Conservation (phyloP, 2,888 invertebrate genomes). For the Hirtodrosophila histrioides region DNA sequence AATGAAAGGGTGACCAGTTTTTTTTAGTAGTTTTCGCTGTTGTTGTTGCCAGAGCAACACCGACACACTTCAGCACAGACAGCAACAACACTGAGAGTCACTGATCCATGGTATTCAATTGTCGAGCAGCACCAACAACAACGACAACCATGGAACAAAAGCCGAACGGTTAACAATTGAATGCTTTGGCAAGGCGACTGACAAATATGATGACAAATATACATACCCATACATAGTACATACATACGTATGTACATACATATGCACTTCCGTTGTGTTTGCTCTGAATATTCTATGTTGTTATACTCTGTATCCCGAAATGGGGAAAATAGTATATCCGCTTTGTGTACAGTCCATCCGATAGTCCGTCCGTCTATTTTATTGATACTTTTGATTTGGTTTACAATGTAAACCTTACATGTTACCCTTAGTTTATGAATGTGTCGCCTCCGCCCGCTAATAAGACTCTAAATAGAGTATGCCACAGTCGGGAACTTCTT, state of each 20-base stretch:
- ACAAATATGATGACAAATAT: conserved; percentile 47
- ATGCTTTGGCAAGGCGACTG: conserved; percentile 11
- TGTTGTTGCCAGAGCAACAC: conserved; percentile 26
- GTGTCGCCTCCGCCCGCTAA: too few species aligned
- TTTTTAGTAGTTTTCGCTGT: background rate
- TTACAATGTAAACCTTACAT: too few species aligned
- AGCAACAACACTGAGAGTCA: conserved; percentile 55
- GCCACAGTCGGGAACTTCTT: too few species aligned
- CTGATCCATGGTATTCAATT: conserved; percentile 80
- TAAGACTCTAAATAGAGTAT: too few species aligned
- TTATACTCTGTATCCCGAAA: too few species aligned
- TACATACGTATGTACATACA: conserved; percentile 2
- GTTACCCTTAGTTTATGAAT: too few species aligned
- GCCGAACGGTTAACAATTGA: conserved; percentile 60
- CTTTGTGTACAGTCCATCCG: too few species aligned
- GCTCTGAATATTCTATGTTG: conserved; percentile 41
- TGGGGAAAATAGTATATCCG: too few species aligned
- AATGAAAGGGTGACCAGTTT: conserved; percentile 50
- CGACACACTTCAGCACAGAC: conserved; percentile 50
- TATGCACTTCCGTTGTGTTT: conserved; percentile 54
- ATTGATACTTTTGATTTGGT: too few species aligned
- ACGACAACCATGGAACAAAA: conserved; percentile 53
- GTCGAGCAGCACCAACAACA: conserved; percentile 41
- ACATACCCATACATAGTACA: background rate
- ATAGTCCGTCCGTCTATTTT: too few species aligned